Conservation (phyloP, 2,113 vertebrate genomes). For the Solenodon paradoxus region DNA sequence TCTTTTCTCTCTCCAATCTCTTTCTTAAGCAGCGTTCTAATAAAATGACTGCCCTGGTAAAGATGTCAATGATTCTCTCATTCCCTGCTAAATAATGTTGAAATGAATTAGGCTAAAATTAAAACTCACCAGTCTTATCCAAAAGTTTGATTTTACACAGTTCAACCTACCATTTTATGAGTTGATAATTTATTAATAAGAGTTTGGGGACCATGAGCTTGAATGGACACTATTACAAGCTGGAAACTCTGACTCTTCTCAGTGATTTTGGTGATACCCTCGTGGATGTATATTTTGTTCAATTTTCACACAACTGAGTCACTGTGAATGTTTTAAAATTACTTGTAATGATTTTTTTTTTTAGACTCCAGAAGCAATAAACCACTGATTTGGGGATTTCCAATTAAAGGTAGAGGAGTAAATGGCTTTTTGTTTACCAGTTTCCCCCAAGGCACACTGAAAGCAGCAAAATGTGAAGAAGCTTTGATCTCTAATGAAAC, state of each 20-base stretch:
- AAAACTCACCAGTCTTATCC: background rate
- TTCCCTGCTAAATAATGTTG: constrained; percentile 7
- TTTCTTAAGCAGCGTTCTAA: background rate
- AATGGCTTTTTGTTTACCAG: background rate
- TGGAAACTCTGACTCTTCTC: background rate
- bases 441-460: background rate
- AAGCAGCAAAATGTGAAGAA: background rate
- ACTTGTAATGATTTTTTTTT: background rate
- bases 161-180: background rate
- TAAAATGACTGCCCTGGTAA: background rate
- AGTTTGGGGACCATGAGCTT: background rate
- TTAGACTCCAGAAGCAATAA: background rate
- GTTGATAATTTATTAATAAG: constrained; percentile 3
- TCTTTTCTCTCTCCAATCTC: background rate
- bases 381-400: background rate
- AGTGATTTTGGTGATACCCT: background rate
- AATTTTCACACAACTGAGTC: background rate
- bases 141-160: background rate
- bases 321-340: background rate
- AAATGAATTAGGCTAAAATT: constrained; percentile 15
- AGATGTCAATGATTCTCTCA: background rate
- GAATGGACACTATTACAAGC: background rate
- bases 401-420: background rate
- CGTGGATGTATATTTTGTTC: constrained; percentile 9
- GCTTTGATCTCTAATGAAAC: background rate